A percentile compares a stretch with the other conserved stretches of the same genome.
phyloP scores from a whole-genome alignment of 2,797 vertebrate genomes.

The Argya squamiceps region DNA sequence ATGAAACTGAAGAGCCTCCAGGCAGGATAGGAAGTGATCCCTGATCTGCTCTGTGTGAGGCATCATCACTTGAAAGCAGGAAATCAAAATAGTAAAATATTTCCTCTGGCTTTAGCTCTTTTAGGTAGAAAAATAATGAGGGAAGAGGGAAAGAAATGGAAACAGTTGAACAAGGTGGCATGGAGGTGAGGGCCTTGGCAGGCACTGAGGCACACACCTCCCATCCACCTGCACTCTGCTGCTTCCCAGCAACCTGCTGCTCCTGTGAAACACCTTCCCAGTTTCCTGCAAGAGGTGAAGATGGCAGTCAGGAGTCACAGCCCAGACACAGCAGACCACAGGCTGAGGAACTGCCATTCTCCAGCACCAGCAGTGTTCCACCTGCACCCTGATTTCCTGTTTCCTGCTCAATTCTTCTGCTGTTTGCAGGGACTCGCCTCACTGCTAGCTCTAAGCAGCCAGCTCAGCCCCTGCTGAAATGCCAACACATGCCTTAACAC shows the following conservation, averaged over 20 bases:
- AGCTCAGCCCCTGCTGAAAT: neutral
- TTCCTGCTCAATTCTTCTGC: neutral
- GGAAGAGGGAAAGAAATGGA: neutral
- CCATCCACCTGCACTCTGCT: rapidly evolving
- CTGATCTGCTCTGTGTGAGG: neutral
- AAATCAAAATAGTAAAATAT: neutral
- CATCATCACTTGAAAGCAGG: neutral
- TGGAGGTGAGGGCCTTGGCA: neutral
- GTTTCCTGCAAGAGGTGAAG: rapidly evolving
- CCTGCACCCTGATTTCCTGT: neutral
- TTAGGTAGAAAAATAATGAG: neutral
- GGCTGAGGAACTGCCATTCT: neutral
- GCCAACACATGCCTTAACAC: neutral
- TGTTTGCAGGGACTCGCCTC: neutral
- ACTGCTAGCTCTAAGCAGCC: neutral
- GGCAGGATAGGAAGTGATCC: neutral
- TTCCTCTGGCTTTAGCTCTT: neutral
- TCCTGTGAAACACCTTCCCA: rapidly evolving
- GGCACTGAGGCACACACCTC: neutral
- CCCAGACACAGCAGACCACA: neutral
- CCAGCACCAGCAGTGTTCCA: neutral
- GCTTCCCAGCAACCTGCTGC: neutral
- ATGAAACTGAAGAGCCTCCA: neutral
- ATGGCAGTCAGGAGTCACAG: rapidly evolving
- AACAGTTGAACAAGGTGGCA: neutral